Evolutionary conservation across 2,888 invertebrate genomes (phyloP), one percentile per base, ranked within the genome.

Genomic region (Drosophila anceps): DNA sequence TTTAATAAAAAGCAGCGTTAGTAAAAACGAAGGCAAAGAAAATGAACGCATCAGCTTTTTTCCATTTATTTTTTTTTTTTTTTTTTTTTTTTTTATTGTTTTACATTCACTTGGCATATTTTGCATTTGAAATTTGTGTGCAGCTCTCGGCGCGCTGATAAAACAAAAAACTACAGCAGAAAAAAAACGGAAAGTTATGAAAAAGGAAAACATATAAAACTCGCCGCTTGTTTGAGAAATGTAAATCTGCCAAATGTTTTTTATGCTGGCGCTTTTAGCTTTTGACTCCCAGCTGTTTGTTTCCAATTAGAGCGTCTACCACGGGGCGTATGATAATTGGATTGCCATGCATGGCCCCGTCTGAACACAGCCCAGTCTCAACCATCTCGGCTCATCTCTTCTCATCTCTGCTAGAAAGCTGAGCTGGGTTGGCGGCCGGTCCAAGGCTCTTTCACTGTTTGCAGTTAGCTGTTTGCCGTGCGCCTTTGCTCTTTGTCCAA

Each of bases 241-340:
- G 89, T 88, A 88, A 86, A 88, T 86, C 81, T 81, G 73, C 15
- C 60, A 74, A 81, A 76, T 75, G 68, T 72, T 74, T 76, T 76
- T 74, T 71, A 58, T 71, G 62, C 59, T 71, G 61, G 61, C 46
- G 44, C 66, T 82, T 69, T 82, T 64, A 71, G 58, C 84, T 86
- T 86, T 84, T 79, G 84, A 86, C 73, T 79, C 72, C 73, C 79
- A 81, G 84, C 82, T 84, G 88, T 84, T 84, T 84, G 84, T 84
- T 89, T 89, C 89, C 84, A 84, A 84, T 84, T 84, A 84, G 84
- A 76, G 77, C 69, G 51, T 60, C 72, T 64, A 80, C 84, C 83
- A 82, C 70, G 82, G 76, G 84, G 76, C 72, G 88, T 74, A 81
- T 86, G 84, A 87, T 89, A 84, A 89, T 84, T 89, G 89, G 90